phyloP scores from a whole-genome alignment of 2,113 vertebrate genomes.

The Puma concolor region DNA sequence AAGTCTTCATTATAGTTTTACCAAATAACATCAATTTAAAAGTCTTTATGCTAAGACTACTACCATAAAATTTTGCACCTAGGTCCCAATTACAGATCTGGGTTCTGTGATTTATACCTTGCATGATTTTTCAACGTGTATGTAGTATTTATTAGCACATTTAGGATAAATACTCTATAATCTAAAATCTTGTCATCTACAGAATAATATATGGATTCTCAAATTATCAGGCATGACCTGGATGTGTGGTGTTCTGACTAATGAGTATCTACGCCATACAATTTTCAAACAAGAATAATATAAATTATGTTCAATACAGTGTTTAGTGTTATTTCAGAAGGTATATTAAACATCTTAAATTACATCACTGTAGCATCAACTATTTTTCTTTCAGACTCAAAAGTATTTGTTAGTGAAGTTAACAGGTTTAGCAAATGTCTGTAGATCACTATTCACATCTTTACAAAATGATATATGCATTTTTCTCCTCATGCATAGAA shows the following conservation, averaged over 20 bases:
- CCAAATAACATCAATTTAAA: not conserved
- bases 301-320: not conserved
- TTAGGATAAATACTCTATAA: not conserved
- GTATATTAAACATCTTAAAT: conserved; percentile 34
- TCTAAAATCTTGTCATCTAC: not conserved
- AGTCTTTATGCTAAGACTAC: not conserved
- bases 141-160: not conserved
- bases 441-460: not conserved
- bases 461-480: not conserved
- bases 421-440: not conserved
- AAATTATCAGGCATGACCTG: not conserved
- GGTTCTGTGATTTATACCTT: not conserved
- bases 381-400: conserved; percentile 30
- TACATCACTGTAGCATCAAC: not conserved
- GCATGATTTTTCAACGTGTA: not conserved
- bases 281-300: conserved; percentile 41
- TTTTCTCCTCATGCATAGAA: not conserved
- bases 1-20: conserved; percentile 4
- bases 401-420: not conserved
- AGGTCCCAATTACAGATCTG: not conserved
- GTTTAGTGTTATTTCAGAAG: not conserved
- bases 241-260: not conserved
- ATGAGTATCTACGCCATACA: not conserved
- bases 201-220: not conserved
- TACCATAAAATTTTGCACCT: not conserved